phyloP scores from a whole-genome alignment of 2,797 vertebrate species.

The Mormyrus hasselquistii region DNA sequence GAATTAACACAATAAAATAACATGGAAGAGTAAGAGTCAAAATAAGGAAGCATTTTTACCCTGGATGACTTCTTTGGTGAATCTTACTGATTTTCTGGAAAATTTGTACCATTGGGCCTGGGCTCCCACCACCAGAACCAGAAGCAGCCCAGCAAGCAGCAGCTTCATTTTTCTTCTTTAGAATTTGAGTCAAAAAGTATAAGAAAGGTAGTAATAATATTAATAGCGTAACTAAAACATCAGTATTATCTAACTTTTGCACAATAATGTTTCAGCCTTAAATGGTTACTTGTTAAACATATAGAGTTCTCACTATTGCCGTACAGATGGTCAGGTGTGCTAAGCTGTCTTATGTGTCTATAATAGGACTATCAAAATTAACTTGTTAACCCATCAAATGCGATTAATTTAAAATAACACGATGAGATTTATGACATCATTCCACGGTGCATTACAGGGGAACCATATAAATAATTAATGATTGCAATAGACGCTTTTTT shows the following conservation, averaged over 20 bases:
- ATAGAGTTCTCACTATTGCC: background rate
- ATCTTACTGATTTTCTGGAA: background rate
- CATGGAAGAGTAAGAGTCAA: background rate
- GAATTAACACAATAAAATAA: background rate
- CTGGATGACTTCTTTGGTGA: background rate
- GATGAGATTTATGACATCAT: background rate
- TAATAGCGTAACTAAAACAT: background rate
- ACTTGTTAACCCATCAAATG: background rate
- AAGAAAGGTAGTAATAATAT: background rate
- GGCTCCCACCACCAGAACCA: conserved; percentile 18
- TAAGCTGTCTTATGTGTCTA: background rate
- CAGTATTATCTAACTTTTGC: background rate
- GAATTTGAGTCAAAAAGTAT: background rate
- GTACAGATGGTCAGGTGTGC: background rate
- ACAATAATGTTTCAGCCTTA: background rate
- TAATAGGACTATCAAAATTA: background rate
- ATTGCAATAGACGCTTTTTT: background rate
- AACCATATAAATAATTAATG: background rate
- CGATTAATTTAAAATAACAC: background rate
- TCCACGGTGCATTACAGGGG: background rate
- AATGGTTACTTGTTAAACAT: background rate
- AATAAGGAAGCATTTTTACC: conserved; percentile 3
- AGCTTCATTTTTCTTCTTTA: conserved; percentile 31
- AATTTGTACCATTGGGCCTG: conserved; percentile 29
- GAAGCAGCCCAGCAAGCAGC: conserved; percentile 25